Conservation (phyloP, 1,140 invertebrate genomes). For the Melipona quadrifasciata region DNA sequence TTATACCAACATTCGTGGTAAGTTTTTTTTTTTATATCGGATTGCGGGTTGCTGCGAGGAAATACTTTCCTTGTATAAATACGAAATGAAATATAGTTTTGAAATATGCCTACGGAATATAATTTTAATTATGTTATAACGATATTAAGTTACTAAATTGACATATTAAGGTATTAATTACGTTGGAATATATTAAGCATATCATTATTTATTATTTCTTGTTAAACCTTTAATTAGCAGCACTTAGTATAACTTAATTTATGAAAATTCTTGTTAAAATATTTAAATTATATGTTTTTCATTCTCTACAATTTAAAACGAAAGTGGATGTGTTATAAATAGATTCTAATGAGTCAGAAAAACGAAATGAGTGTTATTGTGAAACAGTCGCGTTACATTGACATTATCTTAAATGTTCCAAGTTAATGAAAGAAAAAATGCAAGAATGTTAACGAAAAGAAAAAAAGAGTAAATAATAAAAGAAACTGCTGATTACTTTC, state of each 20-base stretch:
- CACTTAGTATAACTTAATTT: neutral
- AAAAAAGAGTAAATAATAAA: neutral
- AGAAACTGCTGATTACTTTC: constrained; percentile 17
- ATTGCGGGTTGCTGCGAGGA: neutral
- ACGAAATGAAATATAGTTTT: neutral
- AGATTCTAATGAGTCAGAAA: constrained; percentile 38
- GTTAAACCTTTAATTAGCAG: neutral
- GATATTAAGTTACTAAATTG: too few relatives aligned
- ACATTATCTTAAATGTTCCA: constrained; percentile 7
- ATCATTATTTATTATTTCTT: neutral
- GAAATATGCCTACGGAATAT: neutral
- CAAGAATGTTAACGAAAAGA: neutral
- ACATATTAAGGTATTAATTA: too few relatives aligned
- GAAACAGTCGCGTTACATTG: neutral
- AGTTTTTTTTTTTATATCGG: neutral
- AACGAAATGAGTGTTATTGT: constrained; percentile 13
- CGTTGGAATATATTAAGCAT: neutral
- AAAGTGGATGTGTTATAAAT: constrained; percentile 3
- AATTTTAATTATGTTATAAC: neutral
- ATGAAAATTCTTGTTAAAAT: neutral
- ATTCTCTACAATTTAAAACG: too few relatives aligned
- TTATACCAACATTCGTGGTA: neutral
- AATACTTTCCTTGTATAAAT: neutral
- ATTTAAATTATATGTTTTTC: too few relatives aligned
- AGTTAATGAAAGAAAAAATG: neutral